Evolutionary conservation across 1,140 invertebrate genomes (phyloP).

Genomic region (Formica selysi): DNA sequence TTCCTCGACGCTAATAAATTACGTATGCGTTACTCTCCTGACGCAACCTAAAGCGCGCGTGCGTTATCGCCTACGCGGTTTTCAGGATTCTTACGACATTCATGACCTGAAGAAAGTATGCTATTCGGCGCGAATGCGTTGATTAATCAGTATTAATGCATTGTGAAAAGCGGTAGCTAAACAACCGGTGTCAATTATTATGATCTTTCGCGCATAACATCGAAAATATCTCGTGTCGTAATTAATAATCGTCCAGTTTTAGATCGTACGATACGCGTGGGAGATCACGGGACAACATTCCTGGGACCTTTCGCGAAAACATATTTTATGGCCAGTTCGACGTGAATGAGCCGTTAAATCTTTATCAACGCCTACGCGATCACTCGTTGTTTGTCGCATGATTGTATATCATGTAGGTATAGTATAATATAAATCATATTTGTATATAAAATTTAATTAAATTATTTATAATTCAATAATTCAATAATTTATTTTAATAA

Average conservation of each 20-base stretch:
- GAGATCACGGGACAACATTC: constrained; percentile 11
- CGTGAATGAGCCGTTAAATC: constrained; percentile 3
- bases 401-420: too few relatives aligned
- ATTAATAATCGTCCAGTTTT: constrained; percentile 36
- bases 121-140: not conserved
- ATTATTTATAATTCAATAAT: too few relatives aligned
- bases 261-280: not conserved
- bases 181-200: constrained; percentile 18
- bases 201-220: constrained; percentile 29
- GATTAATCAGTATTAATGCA: constrained; percentile 43
- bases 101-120: not conserved
- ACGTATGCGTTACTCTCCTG: constrained; percentile 46
- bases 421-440: too few relatives aligned
- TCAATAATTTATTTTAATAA: too few relatives aligned
- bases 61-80: constrained; percentile 46
- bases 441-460: too few relatives aligned
- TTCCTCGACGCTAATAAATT: constrained; percentile 49
- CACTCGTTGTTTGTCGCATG: constrained; percentile 8
- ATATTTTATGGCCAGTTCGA: constrained; percentile 13
- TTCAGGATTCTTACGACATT: constrained; percentile 53
- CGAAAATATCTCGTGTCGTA: constrained; percentile 24
- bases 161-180: constrained; percentile 15
- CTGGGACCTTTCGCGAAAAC: not conserved
- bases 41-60: constrained; percentile 26
- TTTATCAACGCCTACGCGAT: not conserved